These are phyloP conservation scores for Anolis carolinensis DNA, from an alignment of 2,113 vertebrate species.

Conservation along the genomic window DNA sequence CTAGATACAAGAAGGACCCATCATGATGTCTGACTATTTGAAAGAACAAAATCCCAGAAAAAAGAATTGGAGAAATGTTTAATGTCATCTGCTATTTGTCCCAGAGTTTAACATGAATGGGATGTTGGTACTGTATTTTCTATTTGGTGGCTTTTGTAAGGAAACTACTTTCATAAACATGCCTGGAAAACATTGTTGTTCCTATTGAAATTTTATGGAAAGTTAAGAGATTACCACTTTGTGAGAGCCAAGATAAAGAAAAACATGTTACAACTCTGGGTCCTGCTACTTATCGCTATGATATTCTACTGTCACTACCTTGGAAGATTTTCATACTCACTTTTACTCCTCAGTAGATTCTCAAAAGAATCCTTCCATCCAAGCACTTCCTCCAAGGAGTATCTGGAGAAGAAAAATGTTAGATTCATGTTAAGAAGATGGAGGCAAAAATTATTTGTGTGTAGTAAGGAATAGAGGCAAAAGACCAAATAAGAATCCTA, in stretches of 20 bases:
- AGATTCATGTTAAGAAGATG: background rate
- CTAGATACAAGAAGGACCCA: background rate
- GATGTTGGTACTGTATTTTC: accelerated
- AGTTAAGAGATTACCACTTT: background rate
- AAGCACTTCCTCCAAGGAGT: constrained; percentile 83
- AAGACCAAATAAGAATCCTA: background rate
- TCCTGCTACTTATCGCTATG: background rate
- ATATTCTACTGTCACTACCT: accelerated
- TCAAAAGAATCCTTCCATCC: constrained; percentile 91
- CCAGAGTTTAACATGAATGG: too few species aligned
- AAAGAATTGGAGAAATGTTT: background rate
- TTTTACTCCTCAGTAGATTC: constrained; percentile 89
- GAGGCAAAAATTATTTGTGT: background rate
- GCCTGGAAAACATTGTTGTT: background rate
- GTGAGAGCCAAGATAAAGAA: background rate
- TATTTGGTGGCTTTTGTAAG: background rate
- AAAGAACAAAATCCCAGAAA: background rate
- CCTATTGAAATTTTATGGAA: background rate
- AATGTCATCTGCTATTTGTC: too few species aligned
- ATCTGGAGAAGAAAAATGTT: constrained; percentile 71
- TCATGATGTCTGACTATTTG: background rate
- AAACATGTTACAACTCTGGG: background rate
- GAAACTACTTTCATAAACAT: too few species aligned
- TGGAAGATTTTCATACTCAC: constrained; percentile 77
- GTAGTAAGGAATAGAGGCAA: background rate